Conservation (phyloP, 2,888 invertebrate species). For the Leptinotarsa tumamoca region DNA sequence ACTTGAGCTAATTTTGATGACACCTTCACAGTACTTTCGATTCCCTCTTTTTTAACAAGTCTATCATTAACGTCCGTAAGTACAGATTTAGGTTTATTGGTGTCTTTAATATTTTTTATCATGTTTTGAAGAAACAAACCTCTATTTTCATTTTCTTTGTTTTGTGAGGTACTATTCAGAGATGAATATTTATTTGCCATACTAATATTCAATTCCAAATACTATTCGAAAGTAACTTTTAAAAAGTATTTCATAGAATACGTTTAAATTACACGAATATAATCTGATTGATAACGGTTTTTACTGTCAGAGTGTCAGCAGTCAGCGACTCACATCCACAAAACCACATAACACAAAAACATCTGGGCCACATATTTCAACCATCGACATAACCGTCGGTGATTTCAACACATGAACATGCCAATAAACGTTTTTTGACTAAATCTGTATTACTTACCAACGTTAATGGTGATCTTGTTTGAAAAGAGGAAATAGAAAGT, state of each 20-base stretch:
- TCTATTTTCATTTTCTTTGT: conserved; percentile 38
- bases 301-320: background rate
- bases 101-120: conserved; percentile 24
- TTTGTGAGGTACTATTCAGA: conserved; percentile 16
- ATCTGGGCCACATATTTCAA: too few species aligned
- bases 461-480: too few species aligned
- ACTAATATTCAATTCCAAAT: background rate
- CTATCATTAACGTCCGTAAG: conserved; percentile 32
- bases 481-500: too few species aligned
- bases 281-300: background rate
- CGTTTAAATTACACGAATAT: conserved; percentile 1
- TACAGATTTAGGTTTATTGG: conserved; percentile 32
- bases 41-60: conserved; percentile 6
- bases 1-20: conserved; percentile 16
- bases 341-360: too few species aligned
- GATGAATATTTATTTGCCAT: conserved; percentile 24
- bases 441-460: too few species aligned
- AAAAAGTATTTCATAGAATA: too few species aligned
- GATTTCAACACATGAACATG: too few species aligned
- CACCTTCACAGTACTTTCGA: conserved; percentile 15
- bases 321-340: too few species aligned
- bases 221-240: background rate
- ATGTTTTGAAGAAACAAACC: conserved; percentile 25
- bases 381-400: too few species aligned
- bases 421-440: too few species aligned